phyloP scores from a whole-genome alignment of 2,888 invertebrate genomes.

The Drosophila dives region DNA sequence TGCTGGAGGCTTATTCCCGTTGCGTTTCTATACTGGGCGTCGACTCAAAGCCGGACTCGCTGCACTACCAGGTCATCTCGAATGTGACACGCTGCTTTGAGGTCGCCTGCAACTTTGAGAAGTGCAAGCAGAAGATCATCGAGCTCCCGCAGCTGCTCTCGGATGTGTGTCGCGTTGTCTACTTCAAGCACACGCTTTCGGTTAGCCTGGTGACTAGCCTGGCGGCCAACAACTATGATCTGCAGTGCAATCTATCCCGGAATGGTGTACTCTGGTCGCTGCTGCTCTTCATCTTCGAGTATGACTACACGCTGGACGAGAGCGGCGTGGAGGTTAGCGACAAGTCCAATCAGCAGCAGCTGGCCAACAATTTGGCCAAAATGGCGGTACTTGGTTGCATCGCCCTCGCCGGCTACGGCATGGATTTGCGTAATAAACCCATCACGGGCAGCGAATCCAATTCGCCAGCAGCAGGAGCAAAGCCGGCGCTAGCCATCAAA shows the following conservation, averaged over 20 bases:
- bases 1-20: slow-evolving; percentile 96
- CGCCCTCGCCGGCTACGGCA: slow-evolving; percentile 90
- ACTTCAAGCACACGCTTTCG: slow-evolving; percentile 95
- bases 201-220: slow-evolving; percentile 96
- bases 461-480: slow-evolving; percentile 46
- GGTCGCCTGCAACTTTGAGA: slow-evolving; percentile 97
- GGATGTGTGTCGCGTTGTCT: slow-evolving; percentile 93
- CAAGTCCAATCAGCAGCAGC: slow-evolving; percentile 95
- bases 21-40: slow-evolving; percentile 96
- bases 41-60: slow-evolving; percentile 91
- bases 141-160: slow-evolving; percentile 94
- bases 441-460: slow-evolving; percentile 60
- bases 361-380: slow-evolving; percentile 96
- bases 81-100: slow-evolving; percentile 96
- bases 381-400: slow-evolving; percentile 94
- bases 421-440: slow-evolving; percentile 73
- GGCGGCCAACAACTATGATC: slow-evolving; percentile 91
- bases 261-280: slow-evolving; percentile 97
- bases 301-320: slow-evolving; percentile 98
- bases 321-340: slow-evolving; percentile 95
- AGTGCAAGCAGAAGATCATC: slow-evolving; percentile 94
- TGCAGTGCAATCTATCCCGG: slow-evolving; percentile 93
- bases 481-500: slow-evolving; percentile 55
- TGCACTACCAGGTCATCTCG: slow-evolving; percentile 95
- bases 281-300: slow-evolving; percentile 94